Evolutionary conservation across 2,888 invertebrate species (phyloP), one percentile per base, ranked within the genome.

Genomic region (Chymomyza amoena): DNA sequence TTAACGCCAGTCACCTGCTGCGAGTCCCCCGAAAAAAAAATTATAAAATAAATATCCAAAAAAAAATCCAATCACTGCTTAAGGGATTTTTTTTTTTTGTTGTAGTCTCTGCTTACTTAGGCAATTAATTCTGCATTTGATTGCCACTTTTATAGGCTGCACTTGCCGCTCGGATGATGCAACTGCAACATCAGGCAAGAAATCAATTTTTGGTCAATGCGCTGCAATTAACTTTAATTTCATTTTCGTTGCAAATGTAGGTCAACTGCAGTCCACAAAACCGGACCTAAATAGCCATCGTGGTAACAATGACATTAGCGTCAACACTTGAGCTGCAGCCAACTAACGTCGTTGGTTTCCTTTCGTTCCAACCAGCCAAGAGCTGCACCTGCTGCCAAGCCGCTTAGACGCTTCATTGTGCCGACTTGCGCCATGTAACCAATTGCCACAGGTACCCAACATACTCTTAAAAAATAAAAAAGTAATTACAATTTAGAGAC

Each of bases 301-400:
- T 77, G 83, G 85, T 73, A 83, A 81, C 85, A 85, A 81, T 76
- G 75, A 72, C 81, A 84, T 84, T 84, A 81, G 74, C 74, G 70
- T 71, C 79, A 71, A 85, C 83, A 83, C 83, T 85, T 68, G 66
- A 70, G 51, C 52, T 66, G 54, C 56, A 25, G 28, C 45, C 32
- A 32, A 54, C 36, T 52, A 15, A 7, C 61, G 15, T 13, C 60
- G 50, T 54, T 4, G 45, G 73, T 65, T 65, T 64, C 73, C 62
- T 68, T 60, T 56, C 61, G 18, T 62, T 54, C 59, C n/a, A 39
- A 45, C 15, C 0, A n/a, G n/a, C n/a, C n/a, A n/a, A 39, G 39
- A 51, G 18, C 52, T 25, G 64, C 77, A 75, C 70, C 69, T 69
- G 77, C 59, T 32, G 32, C 74, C 60, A 60, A 60, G n/a, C 32